Evolutionary conservation across 2,113 vertebrate genomes (phyloP), one percentile per base, ranked within the genome.

Genomic region (Syrrhaptes paradoxus): DNA sequence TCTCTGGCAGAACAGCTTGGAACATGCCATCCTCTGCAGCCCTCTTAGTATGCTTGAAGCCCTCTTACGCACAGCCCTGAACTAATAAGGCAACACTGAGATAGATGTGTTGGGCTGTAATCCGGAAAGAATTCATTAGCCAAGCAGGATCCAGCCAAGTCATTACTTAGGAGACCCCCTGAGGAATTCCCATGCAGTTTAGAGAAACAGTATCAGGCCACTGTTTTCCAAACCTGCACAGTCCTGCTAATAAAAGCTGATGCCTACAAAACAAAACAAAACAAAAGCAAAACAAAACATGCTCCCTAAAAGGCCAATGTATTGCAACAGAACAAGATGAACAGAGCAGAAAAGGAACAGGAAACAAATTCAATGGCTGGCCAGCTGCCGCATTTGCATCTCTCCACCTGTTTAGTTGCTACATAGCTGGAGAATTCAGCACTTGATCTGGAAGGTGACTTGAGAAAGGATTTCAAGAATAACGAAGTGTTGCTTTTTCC

Each of bases 111-210:
- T 74, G 57, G 84, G 57, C 70, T 3, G 3, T 57, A 89, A 73
- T 58, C 71, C 74, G 85, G 84, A 70, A 87, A 95, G 45, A 89
- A 85, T 89, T 89, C 78, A 83, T 93, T 87, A 95, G 66, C 76
- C 92, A 82, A 96, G 58, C 91, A 85, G 66, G 21, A 82, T 76
- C 74, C 55, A 82, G 67, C 45, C 8, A 3, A 91, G 52, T 65
- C 77, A 87, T 85, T 91, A 82, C 36, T 95, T 93, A 91, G 43
- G n/a, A 87, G 28, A 79, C 19, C 11, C 59, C 19, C 15, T 4
- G 5, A 82, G 89, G 77, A 89, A 79, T 91, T 94, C 49, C 32
- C 16, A 25, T 38, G 54, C 46, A 61, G 54, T 89, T 89, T 81
- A 78, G 80, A 93, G 61, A 87, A 93, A 61, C 5, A 14, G 15